Base-by-base conservation (phyloP, 2,888 invertebrate genomes). In the Phyllotreta cruciferae region DNA sequence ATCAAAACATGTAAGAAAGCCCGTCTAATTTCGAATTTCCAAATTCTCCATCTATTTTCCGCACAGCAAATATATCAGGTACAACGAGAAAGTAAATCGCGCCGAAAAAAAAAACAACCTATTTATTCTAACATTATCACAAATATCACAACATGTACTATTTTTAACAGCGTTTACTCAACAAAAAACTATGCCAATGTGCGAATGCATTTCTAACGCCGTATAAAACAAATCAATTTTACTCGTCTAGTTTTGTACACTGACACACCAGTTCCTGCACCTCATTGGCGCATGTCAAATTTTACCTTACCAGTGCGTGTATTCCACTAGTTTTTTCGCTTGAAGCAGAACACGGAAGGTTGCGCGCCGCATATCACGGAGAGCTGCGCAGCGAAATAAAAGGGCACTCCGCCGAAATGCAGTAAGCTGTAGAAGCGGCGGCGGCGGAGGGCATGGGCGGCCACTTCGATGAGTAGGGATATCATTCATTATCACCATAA, bases 81-180 rank as follows among this genome's bases (percentile, higher is more conserved):
- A 75, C 75, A 66, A 67, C 64, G 65, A 65, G 71, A 73, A 70
- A 66, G 67, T 72, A 71, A 68, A 66, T 37, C 68, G 66, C 68
- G 66, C 65, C 24, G 24, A 24, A 24, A 37, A 34, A n/a, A 24
- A 8, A 44, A 44, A 71, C 69, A 66, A 66, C 62, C 66, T 69
- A 71, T 73, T 75, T 75, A 72, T 70, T 75, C 77, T 77, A 76
- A 70, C 74, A 75, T 72, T 77, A 77, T 77, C 77, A 77, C 77
- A 77, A 74, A 67, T 77, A 77, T 77, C 77, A 77, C 77, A 76
- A 76, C 76, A 75, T 74, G 73, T 74, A 75, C 71, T 71, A 69
- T 67, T 63, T 53, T 66, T 70, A 62, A 66, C 71, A 61, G 70
- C 64, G 60, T 68, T 69, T 55, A 41, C 49, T 64, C 52, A 60